phyloP scores from a whole-genome alignment of 2,113 vertebrate species.

The Carollia perspicillata region DNA sequence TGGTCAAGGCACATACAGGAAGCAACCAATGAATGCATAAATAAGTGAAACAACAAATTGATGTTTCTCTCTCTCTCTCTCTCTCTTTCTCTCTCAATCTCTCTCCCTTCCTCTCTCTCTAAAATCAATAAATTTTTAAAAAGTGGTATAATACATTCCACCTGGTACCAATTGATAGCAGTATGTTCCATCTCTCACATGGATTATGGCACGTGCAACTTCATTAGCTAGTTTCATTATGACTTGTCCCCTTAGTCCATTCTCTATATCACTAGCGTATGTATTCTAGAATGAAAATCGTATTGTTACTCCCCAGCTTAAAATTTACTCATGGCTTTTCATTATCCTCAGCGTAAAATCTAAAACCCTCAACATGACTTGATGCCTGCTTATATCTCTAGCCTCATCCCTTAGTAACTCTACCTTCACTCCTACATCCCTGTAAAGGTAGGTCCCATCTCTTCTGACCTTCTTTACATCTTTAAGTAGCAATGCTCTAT shows the following conservation, averaged over 20 bases:
- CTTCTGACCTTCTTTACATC: neutral
- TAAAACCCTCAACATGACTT: neutral
- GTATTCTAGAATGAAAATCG: neutral
- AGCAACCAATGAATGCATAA: neutral
- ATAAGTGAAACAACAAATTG: neutral
- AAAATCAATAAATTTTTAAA: neutral
- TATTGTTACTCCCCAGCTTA: neutral
- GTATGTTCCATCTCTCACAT: neutral
- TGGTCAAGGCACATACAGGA: neutral
- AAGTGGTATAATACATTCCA: neutral
- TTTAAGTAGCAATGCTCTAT: neutral
- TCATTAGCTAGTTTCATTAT: neutral
- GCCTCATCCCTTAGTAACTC: neutral
- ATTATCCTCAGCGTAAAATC: neutral
- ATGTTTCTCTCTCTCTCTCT: neutral
- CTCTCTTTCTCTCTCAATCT: neutral
- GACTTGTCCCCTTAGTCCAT: neutral
- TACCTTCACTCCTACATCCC: neutral
- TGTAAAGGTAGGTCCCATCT: neutral
- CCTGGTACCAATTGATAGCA: neutral
- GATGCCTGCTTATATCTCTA: neutral
- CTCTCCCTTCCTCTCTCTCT: neutral
- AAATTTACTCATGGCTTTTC: neutral
- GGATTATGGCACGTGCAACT: neutral
- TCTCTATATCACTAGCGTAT: neutral